Evolutionary conservation across 2,888 invertebrate genomes (phyloP).

Genomic region (Perdita meconis): DNA sequence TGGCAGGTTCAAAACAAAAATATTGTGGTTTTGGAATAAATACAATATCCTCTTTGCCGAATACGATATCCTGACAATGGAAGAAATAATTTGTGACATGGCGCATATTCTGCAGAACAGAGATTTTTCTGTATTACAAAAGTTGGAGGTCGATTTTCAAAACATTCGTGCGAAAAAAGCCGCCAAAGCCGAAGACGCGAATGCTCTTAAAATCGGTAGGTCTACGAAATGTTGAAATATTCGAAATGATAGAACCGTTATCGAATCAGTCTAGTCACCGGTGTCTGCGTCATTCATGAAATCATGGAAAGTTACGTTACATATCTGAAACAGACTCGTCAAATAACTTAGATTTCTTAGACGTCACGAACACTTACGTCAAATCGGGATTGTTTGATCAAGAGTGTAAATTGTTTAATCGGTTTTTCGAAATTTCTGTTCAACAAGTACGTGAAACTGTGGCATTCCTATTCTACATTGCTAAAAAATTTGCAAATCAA

Average conservation of each 20-base stretch:
- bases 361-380: background rate
- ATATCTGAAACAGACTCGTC: background rate
- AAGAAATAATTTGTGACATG: slow-evolving; percentile 60
- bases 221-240: slow-evolving; percentile 11
- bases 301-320: background rate
- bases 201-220: slow-evolving; percentile 60
- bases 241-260: background rate
- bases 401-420: background rate
- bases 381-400: background rate
- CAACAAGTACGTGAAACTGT: too few relatives aligned
- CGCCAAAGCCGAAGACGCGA: slow-evolving; percentile 41
- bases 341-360: background rate
- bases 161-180: slow-evolving; percentile 49
- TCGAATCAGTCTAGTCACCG: background rate
- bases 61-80: slow-evolving; percentile 19
- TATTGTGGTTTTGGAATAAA: background rate
- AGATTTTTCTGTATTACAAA: slow-evolving; percentile 59
- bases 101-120: slow-evolving; percentile 63
- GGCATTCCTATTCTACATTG: too few relatives aligned
- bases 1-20: background rate
- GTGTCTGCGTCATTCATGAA: background rate
- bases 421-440: too few relatives aligned
- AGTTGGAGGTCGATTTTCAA: slow-evolving; percentile 46
- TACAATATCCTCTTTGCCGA: slow-evolving; percentile 1
- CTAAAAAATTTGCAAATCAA: too few relatives aligned